Conservation (phyloP, 2,888 invertebrate species). For the Linnaemya tessellans region DNA sequence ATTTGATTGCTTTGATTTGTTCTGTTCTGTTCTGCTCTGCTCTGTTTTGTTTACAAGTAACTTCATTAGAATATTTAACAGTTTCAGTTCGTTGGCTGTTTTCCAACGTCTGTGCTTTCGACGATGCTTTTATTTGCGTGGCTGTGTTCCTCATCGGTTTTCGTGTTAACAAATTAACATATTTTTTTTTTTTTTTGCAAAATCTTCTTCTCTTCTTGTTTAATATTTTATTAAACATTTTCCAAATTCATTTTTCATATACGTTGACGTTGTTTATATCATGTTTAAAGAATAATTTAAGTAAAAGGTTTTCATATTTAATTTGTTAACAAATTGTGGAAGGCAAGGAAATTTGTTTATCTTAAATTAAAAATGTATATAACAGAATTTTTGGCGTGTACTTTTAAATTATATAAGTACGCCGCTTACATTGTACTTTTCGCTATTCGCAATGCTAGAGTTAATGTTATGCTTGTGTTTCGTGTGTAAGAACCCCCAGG, state of each 20-base stretch:
- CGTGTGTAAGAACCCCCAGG: not conserved
- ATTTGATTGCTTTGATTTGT: constrained; percentile 8
- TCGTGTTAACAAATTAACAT: constrained; percentile 8
- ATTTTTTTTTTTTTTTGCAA: not conserved
- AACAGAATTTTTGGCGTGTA: not conserved
- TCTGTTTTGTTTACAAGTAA: constrained; percentile 34
- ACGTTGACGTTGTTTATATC: not conserved
- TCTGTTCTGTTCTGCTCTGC: not conserved
- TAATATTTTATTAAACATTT: constrained; percentile 52
- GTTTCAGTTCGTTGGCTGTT: not conserved
- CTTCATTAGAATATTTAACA: constrained; percentile 37
- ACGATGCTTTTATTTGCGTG: not conserved
- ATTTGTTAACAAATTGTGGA: constrained; percentile 15
- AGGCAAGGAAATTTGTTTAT: not conserved
- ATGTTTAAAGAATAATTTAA: constrained; percentile 15
- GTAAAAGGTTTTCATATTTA: constrained; percentile 30
- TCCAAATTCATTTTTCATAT: constrained; percentile 49
- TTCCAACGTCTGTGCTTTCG: not conserved
- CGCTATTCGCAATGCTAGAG: not conserved
- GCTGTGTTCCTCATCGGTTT: not conserved
- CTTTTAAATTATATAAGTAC: not conserved
- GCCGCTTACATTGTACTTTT: not conserved
- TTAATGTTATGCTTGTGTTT: not conserved
- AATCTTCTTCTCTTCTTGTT: constrained; percentile 6
- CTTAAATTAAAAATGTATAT: not conserved